Conservation (phyloP, 2,888 invertebrate genomes). For the Sycophila texana region DNA sequence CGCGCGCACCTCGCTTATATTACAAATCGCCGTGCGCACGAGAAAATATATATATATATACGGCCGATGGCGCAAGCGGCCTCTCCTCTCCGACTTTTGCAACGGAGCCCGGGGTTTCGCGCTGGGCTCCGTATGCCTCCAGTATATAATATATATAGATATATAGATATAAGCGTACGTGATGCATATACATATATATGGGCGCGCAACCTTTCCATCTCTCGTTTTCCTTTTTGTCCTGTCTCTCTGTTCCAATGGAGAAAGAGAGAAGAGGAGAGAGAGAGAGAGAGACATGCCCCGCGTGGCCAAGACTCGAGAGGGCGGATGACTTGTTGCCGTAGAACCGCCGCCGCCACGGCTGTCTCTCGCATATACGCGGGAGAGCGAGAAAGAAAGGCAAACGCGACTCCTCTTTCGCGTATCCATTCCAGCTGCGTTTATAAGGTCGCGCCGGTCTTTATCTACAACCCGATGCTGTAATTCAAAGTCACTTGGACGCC, state of each 20-base stretch:
- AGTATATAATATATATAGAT: too few species aligned
- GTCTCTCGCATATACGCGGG: neutral
- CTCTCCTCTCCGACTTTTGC: neutral
- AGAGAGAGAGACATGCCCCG: slow-evolving; percentile 26
- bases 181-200: too few species aligned
- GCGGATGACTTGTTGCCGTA: slow-evolving; percentile 24
- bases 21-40: neutral
- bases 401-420: slow-evolving; percentile 33
- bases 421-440: slow-evolving; percentile 7
- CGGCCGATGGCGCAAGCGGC: slow-evolving; percentile 30
- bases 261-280: neutral
- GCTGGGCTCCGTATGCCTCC: neutral
- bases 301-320: slow-evolving; percentile 6
- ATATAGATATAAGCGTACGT: neutral
- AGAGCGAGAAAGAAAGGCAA: slow-evolving; percentile 16
- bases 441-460: too few species aligned
- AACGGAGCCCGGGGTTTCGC: neutral
- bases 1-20: neutral
- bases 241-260: neutral
- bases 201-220: slow-evolving; percentile 2
- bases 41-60: neutral
- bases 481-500: too few species aligned
- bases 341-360: neutral
- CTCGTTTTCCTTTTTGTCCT: slow-evolving; percentile 32
- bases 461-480: too few species aligned